Evolutionary conservation across 2,888 invertebrate genomes (phyloP).

Genomic region (Andrena marginata): DNA sequence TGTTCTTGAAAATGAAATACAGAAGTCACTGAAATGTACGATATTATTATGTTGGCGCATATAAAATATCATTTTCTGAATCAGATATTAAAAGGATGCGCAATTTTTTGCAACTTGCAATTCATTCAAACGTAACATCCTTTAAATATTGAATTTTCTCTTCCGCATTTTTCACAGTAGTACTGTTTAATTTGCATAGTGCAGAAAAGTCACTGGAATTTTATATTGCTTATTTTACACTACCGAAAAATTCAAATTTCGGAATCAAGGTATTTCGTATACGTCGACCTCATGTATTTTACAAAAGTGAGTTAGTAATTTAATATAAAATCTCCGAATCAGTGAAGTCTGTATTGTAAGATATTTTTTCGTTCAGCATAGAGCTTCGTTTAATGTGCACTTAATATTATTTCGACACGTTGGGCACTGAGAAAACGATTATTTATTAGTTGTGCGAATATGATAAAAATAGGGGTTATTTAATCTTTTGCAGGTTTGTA

Average conservation of each 20-base stretch:
- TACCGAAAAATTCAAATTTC: neutral
- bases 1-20: constrained; percentile 2
- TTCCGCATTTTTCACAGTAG: too few relatives aligned
- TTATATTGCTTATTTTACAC: neutral
- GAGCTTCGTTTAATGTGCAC: neutral
- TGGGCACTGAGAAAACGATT: neutral
- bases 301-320: neutral
- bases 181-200: neutral
- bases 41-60: neutral
- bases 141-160: too few relatives aligned
- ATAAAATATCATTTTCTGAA: too few relatives aligned
- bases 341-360: constrained; percentile 38
- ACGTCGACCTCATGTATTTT: neutral
- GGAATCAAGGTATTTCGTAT: neutral
- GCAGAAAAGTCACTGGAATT: too few relatives aligned
- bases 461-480: neutral
- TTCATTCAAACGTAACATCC: too few relatives aligned
- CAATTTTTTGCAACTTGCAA: too few relatives aligned
- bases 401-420: constrained; percentile 1
- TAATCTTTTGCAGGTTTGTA: constrained; percentile 1
- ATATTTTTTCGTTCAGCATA: constrained; percentile 38
- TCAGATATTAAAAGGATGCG: too few relatives aligned
- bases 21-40: constrained; percentile 11
- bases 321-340: constrained; percentile 4
- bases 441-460: neutral